A percentile compares a stretch with the other conserved stretches of the same genome.
phyloP scores from a whole-genome alignment of 2,888 invertebrate species.

The Toxonevra muliebris region DNA sequence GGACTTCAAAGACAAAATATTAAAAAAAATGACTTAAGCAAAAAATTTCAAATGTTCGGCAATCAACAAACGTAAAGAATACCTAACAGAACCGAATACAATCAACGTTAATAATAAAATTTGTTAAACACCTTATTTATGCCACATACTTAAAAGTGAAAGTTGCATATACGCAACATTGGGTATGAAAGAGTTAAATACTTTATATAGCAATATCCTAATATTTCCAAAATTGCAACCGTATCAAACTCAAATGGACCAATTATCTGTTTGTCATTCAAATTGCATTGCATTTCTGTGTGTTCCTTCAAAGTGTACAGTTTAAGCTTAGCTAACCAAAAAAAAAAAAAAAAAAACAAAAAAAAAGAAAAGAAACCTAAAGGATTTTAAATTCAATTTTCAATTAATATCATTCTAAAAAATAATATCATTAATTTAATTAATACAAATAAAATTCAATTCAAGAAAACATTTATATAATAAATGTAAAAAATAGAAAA shows the following conservation, averaged over 20 bases:
- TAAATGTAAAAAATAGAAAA: neutral
- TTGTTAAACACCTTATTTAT: too few species aligned
- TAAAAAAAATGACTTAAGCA: too few species aligned
- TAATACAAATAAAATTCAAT: neutral
- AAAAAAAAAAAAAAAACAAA: neutral
- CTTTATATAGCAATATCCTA: neutral
- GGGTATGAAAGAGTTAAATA: neutral
- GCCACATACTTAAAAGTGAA: too few species aligned
- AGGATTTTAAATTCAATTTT: conserved; percentile 6
- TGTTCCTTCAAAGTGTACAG: conserved; percentile 54
- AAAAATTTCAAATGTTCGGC: too few species aligned
- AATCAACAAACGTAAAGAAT: too few species aligned
- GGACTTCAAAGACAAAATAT: too few species aligned
- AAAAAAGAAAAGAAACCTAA: conserved; percentile 13
- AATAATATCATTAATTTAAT: conserved; percentile 24
- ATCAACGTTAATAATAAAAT: too few species aligned
- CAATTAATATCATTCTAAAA: conserved; percentile 22
- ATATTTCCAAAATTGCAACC: conserved; percentile 1
- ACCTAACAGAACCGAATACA: too few species aligned
- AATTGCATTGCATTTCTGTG: conserved; percentile 49
- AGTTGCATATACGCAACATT: too few species aligned
- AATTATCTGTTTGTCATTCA: neutral
- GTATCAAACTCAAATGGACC: neutral
- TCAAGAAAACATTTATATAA: neutral
- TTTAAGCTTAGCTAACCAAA: conserved; percentile 12